Base-by-base conservation (phyloP, 2,888 invertebrate genomes). In the Smittia sp. region DNA sequence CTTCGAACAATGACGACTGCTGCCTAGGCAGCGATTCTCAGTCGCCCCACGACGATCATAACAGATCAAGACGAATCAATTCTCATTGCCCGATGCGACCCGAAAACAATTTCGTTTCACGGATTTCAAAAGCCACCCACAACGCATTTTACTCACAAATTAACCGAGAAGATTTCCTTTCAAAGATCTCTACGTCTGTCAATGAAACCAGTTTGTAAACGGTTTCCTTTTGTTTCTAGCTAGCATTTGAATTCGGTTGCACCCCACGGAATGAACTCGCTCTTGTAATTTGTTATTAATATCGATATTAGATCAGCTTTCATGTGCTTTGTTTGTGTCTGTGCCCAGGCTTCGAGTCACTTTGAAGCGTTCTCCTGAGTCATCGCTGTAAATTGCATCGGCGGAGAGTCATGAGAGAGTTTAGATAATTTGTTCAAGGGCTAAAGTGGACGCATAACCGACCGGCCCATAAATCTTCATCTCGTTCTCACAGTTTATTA, bases 101-200 rank as follows among this genome's bases (percentile, higher is more conserved):
- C 32, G 32, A 32, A 32, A 32, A 32, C 32, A 32, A 32, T 32
- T 32, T 32, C 9, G 32, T 32, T 32, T 9, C 32, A 32, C 9
- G 9, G 9, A 32, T 6, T 46, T 46, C n/a, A 46, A 46, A 67
- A 39, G 41, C 67, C 67, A 67, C 67, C 67, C 67, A 67, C 67
- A 67, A 32, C 32, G 39, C 32, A 20, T 38, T 20, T 65, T 9
- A 65, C 6, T 15, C 6, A 38, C 67, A 67, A 67, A 67, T 39
- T 67, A 39, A 67, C 39, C 20, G 7, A 67, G n/a, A 41, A 39
- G 15, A 39, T 27, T 63, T 63, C 25, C 22, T 27, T 63, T 63
- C 63, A 27, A 20, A 63, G 22, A 18, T n/a, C 6, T 6, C 7
- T 3, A 25, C 13, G 63, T 63, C 25, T 63, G 63, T 63, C 63